phyloP scores from a whole-genome alignment of 1,140 invertebrate genomes.

The Eupristina koningsbergeri region DNA sequence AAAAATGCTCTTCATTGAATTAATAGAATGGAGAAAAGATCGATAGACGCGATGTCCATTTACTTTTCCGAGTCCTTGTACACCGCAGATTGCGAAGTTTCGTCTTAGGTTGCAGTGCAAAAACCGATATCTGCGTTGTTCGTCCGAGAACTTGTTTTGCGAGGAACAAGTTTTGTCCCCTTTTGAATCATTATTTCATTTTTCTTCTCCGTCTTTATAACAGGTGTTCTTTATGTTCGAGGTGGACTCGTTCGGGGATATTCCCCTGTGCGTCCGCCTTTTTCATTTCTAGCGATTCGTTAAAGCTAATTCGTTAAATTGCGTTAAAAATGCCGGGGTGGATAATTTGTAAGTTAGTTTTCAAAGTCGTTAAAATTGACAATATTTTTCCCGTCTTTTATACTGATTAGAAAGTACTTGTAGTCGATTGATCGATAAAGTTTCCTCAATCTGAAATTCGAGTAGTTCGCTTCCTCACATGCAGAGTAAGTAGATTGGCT shows the following conservation, averaged over 20 bases:
- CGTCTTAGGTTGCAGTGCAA: slow-evolving; percentile 28
- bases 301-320: neutral
- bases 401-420: slow-evolving; percentile 46
- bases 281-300: neutral
- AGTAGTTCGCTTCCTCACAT: slow-evolving; percentile 29
- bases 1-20: neutral
- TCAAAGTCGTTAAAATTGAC: slow-evolving; percentile 45
- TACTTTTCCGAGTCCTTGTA: slow-evolving; percentile 11
- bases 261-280: too few species aligned
- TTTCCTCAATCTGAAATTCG: slow-evolving; percentile 47
- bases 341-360: slow-evolving; percentile 11
- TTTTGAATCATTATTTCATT: slow-evolving; percentile 5
- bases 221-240: slow-evolving; percentile 11
- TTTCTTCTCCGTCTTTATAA: neutral
- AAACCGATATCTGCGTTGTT: slow-evolving; percentile 36
- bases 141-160: slow-evolving; percentile 30
- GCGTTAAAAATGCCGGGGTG: neutral
- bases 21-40: slow-evolving; percentile 54
- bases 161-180: slow-evolving; percentile 48
- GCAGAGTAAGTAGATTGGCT: slow-evolving; percentile 46
- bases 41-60: slow-evolving; percentile 9
- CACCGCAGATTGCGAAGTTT: slow-evolving; percentile 28
- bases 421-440: slow-evolving; percentile 45
- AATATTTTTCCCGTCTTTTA: slow-evolving; percentile 48
- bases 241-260: neutral